These are phyloP conservation scores for Cebidichthys violaceus DNA, from an alignment of 2,113 vertebrate genomes.

Conservation along the genomic window DNA sequence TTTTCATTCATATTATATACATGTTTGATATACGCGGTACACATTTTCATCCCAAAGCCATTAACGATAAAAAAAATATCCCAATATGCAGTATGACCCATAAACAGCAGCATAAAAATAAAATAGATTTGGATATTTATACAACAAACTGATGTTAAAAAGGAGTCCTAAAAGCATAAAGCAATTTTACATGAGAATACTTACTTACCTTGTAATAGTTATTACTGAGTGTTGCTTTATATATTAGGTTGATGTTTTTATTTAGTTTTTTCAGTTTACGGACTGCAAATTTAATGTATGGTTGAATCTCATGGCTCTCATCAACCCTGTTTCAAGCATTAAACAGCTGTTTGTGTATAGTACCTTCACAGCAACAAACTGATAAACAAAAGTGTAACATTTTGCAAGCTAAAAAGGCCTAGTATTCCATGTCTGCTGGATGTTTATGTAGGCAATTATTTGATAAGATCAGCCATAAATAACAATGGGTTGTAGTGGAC, in stretches of 20 bases:
- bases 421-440: too few relatives aligned
- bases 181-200: background rate
- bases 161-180: background rate
- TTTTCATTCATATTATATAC: background rate
- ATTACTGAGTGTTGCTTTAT: background rate
- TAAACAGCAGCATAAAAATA: background rate
- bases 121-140: background rate
- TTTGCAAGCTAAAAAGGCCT: too few relatives aligned
- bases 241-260: background rate
- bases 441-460: too few relatives aligned
- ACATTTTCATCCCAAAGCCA: background rate
- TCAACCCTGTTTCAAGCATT: background rate
- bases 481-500: too few relatives aligned
- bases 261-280: background rate
- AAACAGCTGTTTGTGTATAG: background rate
- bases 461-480: too few relatives aligned
- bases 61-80: background rate
- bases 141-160: background rate
- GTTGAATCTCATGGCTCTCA: background rate
- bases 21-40: background rate
- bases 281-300: background rate
- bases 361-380: background rate
- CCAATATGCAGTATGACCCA: background rate
- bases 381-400: too few relatives aligned
- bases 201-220: background rate